Base-by-base conservation (phyloP, 2,888 invertebrate genomes). In the Drosophila rellima region DNA sequence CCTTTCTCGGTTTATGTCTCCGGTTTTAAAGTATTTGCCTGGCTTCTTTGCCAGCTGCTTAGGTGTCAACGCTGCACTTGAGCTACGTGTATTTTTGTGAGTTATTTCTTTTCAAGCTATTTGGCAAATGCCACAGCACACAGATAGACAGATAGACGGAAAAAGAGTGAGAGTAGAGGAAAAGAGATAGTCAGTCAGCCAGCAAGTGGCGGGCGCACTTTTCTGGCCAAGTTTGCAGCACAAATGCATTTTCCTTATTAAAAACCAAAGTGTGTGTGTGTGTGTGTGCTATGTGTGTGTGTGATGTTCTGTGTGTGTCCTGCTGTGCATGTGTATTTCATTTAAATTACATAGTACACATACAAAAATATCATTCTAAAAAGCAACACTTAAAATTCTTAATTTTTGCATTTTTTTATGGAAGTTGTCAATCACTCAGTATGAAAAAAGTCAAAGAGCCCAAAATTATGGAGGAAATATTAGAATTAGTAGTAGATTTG, bases 191-290 rank as follows among this genome's bases (percentile, higher is more conserved):
- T 15, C 13, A 40, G 31, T 39, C 47, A 44, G 11, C 40, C 13
- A 33, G 45, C 76, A 72, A 67, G 65, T 61, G 78, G 45, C 33
- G 60, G 78, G 45, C 33, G 64, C 62, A 73, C 83, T 78, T 68
- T 59, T 56, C 42, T 56, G 64, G 64, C 62, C 78, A 80, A 78
- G 81, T 67, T 67, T 51, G 74, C 78, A 63, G 64, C 74, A 62
- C 70, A 82, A 81, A 81, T 87, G 82, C 82, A 78, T 87, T 82
- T 86, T 70, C 62, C 75, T 74, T 81, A 78, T 81, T 74, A 83
- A 75, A 71, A 78, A 52, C 44, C 42, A 17, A 20, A 45, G 37
- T 55, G 45, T 33, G 45, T 51, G 7, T 42, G 7, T 40, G 33
- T 44, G 2, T 42, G 37, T 5, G 11, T 5, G 8, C n/a, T n/a